phyloP scores from a whole-genome alignment of 2,113 vertebrate genomes.

The Hypomesus transpacificus region DNA sequence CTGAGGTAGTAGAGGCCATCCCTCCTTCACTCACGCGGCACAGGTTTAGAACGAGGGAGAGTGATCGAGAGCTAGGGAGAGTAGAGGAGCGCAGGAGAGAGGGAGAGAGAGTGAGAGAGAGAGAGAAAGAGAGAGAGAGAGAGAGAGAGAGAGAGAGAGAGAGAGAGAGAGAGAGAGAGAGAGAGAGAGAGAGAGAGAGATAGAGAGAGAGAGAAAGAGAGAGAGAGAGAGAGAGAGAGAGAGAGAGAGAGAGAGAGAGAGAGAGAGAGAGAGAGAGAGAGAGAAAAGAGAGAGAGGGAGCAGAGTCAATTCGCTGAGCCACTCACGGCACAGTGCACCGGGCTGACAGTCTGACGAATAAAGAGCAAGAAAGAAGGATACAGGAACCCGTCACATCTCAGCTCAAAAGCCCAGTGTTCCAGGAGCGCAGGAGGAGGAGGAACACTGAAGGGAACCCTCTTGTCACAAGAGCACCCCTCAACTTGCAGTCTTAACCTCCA shows the following conservation, averaged over 20 bases:
- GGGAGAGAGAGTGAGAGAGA: not conserved
- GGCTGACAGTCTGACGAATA: not conserved
- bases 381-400: no score
- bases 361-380: not conserved
- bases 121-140: conserved; percentile 7
- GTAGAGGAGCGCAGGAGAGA: not conserved
- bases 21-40: conserved; percentile 1
- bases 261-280: conserved; percentile 8
- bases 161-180: conserved; percentile 4
- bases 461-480: not conserved
- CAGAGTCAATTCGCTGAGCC: not conserved
- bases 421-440: no score
- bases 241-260: not conserved
- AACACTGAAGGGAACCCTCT: no score
- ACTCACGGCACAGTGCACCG: not conserved
- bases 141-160: not conserved
- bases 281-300: not conserved
- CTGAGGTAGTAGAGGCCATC: not conserved
- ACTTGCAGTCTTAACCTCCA: not conserved
- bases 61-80: not conserved
- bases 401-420: no score
- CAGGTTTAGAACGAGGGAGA: not conserved
- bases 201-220: not conserved
- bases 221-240: not conserved
- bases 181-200: not conserved